Conservation (phyloP, 92 coral and sea anemone genomes). For the Palythoa grandis region DNA sequence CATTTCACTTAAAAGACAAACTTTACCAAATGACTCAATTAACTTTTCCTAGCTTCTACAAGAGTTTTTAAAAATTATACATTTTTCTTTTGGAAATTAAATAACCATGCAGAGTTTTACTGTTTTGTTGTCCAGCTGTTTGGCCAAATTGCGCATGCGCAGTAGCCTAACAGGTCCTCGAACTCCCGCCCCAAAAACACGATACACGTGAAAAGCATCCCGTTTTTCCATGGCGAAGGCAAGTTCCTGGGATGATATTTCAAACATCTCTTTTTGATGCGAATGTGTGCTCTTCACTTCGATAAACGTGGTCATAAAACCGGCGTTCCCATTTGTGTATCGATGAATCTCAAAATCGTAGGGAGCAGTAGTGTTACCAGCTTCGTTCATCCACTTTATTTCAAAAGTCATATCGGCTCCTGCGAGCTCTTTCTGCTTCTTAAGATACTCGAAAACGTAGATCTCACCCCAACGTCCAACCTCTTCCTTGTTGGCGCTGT, state of each 20-base stretch:
- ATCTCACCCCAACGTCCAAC: constrained; percentile 92
- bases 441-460: constrained; percentile 72
- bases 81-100: constrained; percentile 27
- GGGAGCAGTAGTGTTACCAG: constrained; percentile 68
- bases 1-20: too few species aligned
- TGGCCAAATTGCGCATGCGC: constrained; percentile 72
- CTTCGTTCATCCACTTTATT: constrained; percentile 76
- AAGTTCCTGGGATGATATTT: constrained; percentile 81
- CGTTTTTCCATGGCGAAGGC: constrained; percentile 66
- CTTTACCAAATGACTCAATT: too few species aligned
- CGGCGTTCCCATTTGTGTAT: constrained; percentile 11
- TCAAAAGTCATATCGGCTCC: constrained; percentile 29
- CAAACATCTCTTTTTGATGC: constrained; percentile 71
- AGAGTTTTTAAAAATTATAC: background rate
- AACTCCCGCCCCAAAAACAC: constrained; percentile 87
- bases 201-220: constrained; percentile 77
- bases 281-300: constrained; percentile 88
- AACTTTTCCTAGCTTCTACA: background rate
- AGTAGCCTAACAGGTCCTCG: constrained; percentile 57
- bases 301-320: constrained; percentile 47
- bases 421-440: constrained; percentile 29
- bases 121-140: constrained; percentile 72
- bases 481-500: constrained; percentile 65
- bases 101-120: constrained; percentile 79
- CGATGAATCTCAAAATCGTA: constrained; percentile 74